Percentiles rank a stretch among this genome's conserved stretches.
These are phyloP conservation scores for Sarcophaga bullata DNA, from an alignment of 1,140 invertebrate species.

Conservation along the genomic window DNA sequence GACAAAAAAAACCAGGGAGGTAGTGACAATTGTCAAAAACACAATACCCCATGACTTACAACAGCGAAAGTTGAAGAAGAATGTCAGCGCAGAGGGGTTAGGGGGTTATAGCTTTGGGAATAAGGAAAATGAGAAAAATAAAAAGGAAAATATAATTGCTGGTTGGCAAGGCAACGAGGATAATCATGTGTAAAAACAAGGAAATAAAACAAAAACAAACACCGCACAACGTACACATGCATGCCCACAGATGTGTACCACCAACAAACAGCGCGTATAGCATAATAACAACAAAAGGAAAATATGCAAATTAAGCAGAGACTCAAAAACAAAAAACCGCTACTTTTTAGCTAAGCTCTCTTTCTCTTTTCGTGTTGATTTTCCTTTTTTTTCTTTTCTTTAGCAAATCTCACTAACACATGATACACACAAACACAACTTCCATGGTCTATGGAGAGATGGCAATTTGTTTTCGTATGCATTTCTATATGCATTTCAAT, in stretches of 20 bases:
- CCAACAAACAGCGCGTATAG: not conserved
- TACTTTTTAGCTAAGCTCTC: not conserved
- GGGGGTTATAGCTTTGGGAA: not conserved
- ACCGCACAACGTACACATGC: not conserved
- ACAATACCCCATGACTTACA: not conserved
- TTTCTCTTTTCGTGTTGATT: no score
- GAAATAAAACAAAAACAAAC: slow-evolving; percentile 14
- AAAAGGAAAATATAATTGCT: slow-evolving; percentile 8
- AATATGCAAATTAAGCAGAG: slow-evolving; percentile 17
- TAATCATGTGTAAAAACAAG: slow-evolving; percentile 24
- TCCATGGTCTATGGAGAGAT: not conserved
- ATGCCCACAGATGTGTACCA: not conserved
- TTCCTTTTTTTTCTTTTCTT: no score
- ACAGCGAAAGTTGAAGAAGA: not conserved
- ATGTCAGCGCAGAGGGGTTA: not conserved
- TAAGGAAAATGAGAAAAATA: not conserved
- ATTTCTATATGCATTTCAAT: not conserved
- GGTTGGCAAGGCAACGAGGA: slow-evolving; percentile 22
- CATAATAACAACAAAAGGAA: slow-evolving; percentile 5
- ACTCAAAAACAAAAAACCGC: slow-evolving; percentile 23
- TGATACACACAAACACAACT: not conserved
- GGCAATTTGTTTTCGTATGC: not conserved
- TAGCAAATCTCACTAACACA: no score
- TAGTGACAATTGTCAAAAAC: slow-evolving; percentile 37
- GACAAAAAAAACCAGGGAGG: slow-evolving; percentile 4